phyloP scores from a whole-genome alignment of 2,113 vertebrate genomes.

The Oxyruncus cristatus region DNA sequence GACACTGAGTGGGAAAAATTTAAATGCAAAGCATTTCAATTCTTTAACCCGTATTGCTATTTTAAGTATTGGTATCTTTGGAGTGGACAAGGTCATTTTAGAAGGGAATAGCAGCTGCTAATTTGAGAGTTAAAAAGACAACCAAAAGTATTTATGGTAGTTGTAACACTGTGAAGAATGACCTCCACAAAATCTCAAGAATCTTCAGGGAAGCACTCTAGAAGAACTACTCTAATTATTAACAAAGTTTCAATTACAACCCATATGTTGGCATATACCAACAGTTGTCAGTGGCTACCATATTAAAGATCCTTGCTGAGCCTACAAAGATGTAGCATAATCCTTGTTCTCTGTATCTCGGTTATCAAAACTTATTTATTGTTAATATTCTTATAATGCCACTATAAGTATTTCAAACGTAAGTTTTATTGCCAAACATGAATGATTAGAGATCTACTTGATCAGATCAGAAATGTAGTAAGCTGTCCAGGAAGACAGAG shows the following conservation, averaged over 20 bases:
- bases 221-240: conserved; percentile 5
- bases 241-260: conserved; percentile 38
- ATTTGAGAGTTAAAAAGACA: conserved; percentile 22
- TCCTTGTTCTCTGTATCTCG: neutral
- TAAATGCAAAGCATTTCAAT: neutral
- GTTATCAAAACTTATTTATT: neutral
- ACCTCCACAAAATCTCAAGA: conserved; percentile 32
- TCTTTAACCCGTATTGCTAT: neutral
- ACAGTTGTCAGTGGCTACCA: conserved; percentile 6
- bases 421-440: neutral
- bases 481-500: neutral
- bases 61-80: conserved; percentile 5
- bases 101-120: conserved; percentile 55
- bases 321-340: neutral
- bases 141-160: conserved; percentile 46
- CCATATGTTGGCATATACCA: neutral
- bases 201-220: conserved; percentile 24
- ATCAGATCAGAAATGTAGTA: neutral
- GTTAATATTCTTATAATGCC: neutral
- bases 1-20: neutral
- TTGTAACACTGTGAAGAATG: neutral
- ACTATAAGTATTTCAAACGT: neutral
- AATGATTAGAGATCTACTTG: neutral
- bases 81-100: conserved; percentile 7
- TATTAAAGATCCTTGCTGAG: neutral